Evolutionary conservation across 1,140 invertebrate genomes (phyloP).

Genomic region (Harpegnathos saltator): DNA sequence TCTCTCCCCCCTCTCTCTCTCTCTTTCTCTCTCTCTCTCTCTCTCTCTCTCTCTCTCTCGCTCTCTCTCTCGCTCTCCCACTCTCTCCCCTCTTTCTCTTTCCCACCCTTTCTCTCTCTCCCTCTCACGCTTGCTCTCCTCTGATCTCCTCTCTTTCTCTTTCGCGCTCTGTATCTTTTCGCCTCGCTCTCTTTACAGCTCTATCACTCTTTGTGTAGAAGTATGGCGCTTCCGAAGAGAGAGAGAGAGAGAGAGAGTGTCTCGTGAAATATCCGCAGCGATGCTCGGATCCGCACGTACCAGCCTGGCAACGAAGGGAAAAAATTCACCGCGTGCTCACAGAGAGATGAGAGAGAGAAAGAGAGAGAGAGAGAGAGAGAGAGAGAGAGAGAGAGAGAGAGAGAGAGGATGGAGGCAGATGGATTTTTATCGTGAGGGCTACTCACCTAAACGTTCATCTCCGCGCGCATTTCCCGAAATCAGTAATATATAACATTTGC

Average conservation of each 20-base stretch:
- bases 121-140: neutral
- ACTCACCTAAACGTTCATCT: neutral
- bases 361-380: neutral
- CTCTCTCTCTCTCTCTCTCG: conserved; percentile 17
- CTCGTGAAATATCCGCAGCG: conserved; percentile 66
- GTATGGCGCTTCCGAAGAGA: conserved; percentile 78
- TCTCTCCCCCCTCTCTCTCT: conserved; percentile 7
- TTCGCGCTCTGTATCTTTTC: conserved; percentile 21
- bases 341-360: neutral
- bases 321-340: conserved; percentile 7
- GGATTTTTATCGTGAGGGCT: conserved; percentile 13
- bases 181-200: conserved; percentile 16
- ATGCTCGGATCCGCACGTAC: conserved; percentile 39
- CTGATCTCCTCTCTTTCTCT: neutral
- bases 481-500: no score
- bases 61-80: neutral
- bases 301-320: neutral
- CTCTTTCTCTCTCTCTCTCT: neutral
- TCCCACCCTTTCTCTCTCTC: neutral
- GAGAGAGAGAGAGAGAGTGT: no score
- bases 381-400: no score
- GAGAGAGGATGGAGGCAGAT: no score
- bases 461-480: conserved; percentile 3
- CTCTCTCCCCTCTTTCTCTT: neutral
- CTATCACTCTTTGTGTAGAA: conserved; percentile 68